phyloP scores from a whole-genome alignment of 1,140 invertebrate species.

The Pseudobourletiella spinata region DNA sequence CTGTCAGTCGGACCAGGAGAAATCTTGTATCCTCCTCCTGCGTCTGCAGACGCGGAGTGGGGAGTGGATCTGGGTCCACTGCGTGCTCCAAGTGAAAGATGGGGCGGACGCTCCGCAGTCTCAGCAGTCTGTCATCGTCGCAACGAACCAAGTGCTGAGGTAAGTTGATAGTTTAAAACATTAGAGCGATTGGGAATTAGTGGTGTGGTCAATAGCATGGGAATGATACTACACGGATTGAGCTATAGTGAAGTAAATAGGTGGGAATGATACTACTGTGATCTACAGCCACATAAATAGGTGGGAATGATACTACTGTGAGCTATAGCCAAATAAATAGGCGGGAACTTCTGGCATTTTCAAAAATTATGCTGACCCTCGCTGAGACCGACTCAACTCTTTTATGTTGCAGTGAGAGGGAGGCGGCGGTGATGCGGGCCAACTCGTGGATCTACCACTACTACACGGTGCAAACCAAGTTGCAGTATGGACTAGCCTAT shows the following conservation, averaged over 20 bases:
- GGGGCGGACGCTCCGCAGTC: slow-evolving; percentile 53
- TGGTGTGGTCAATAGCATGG: too few relatives aligned
- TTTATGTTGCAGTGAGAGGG: slow-evolving; percentile 71
- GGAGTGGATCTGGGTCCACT: slow-evolving; percentile 87
- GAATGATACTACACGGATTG: too few relatives aligned
- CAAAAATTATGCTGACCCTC: too few relatives aligned
- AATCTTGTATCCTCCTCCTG: slow-evolving; percentile 85
- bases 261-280: too few relatives aligned
- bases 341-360: too few relatives aligned
- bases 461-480: slow-evolving; percentile 82
- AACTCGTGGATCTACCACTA: slow-evolving; percentile 91
- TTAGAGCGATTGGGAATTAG: too few relatives aligned
- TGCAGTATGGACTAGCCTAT: slow-evolving; percentile 78
- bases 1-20: slow-evolving; percentile 90
- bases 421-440: slow-evolving; percentile 78
- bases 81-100: slow-evolving; percentile 86
- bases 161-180: too few relatives aligned
- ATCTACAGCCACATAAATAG: too few relatives aligned
- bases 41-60: slow-evolving; percentile 73
- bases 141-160: slow-evolving; percentile 94
- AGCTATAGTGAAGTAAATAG: too few relatives aligned
- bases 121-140: slow-evolving; percentile 83
- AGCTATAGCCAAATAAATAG: too few relatives aligned
- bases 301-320: too few relatives aligned
- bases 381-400: too few relatives aligned